These are phyloP conservation scores for Antrozous pallidus DNA, from an alignment of 2,797 vertebrate genomes.

Conservation along the genomic window DNA sequence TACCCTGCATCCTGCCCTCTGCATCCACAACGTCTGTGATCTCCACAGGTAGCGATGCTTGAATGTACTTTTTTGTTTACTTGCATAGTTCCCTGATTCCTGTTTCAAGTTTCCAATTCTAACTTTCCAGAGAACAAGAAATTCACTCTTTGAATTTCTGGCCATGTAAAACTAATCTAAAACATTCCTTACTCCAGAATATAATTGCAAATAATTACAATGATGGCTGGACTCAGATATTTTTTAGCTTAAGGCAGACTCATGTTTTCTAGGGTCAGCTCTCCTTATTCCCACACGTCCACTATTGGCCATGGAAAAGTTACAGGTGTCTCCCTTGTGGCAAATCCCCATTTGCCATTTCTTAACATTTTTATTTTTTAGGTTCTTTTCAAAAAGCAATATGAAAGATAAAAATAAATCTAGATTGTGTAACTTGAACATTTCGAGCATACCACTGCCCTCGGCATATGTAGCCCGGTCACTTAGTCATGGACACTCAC, in stretches of 20 bases:
- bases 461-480: background rate
- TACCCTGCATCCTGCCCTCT: background rate
- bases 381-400: constrained; percentile 23
- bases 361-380: constrained; percentile 25
- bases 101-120: background rate
- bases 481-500: constrained; percentile 16
- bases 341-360: background rate
- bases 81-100: background rate
- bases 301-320: background rate
- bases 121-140: background rate
- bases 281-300: background rate
- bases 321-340: background rate
- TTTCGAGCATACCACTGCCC: background rate
- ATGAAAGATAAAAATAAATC: background rate
- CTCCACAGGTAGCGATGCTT: background rate
- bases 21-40: background rate
- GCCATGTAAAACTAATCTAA: constrained; percentile 20
- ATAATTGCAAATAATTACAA: background rate
- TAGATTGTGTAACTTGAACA: background rate
- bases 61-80: background rate
- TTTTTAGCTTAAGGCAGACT: background rate
- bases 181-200: constrained; percentile 5
- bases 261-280: background rate
- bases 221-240: background rate
- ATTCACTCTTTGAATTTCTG: background rate